Base-by-base conservation (phyloP, 2,797 vertebrate genomes). In the Cossypha polioptera region DNA sequence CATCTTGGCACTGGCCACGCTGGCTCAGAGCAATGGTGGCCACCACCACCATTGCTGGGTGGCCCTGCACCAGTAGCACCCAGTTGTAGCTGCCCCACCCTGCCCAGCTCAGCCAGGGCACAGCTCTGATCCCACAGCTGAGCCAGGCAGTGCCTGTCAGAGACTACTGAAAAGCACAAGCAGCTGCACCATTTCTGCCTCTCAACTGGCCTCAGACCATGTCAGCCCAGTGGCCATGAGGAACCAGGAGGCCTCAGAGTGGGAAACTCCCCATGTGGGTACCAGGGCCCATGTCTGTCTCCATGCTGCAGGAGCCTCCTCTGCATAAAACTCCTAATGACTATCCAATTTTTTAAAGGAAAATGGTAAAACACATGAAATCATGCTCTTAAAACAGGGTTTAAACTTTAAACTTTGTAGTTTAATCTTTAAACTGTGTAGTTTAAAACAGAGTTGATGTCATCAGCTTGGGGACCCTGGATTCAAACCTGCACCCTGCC, bases 271-370 rank as follows among this genome's bases (percentile, higher is more conserved):
- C 42, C 0, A 0, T 16, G 36, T 2, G 7, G 40, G 25, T 62
- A 19, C 21, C 0, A 1, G 26, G 2, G 1, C n/a, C 25, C 7
- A 1, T 19, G 2, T 36, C 48, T 21, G 5, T 38, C 48, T 74
- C 38, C 1, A 3, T 11, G 4, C 29, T 5, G 3, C 36, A n/a
- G 58, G 11, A 58, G 16, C 16, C 19, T 88, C 7, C 9, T 0
- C 0, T 66, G 57, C 35, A 58, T 66, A 19, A 35, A 45, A 13
- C 24, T 83, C 43, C 19, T 6, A 8, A 21, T 0, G 10, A 17
- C 35, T 11, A n/a, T 5, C 24, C 20, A 3, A 50, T 13, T n/a
- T 29, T 45, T 47, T 31, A 66, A 83, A 54, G 13, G 19, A 48
- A 59, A 71, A 51, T 5, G 1, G 17, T 35, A 29, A 57, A 80